Evolutionary conservation across 2,113 vertebrate species (phyloP).

Genomic region (Hyperopisus bebe): DNA sequence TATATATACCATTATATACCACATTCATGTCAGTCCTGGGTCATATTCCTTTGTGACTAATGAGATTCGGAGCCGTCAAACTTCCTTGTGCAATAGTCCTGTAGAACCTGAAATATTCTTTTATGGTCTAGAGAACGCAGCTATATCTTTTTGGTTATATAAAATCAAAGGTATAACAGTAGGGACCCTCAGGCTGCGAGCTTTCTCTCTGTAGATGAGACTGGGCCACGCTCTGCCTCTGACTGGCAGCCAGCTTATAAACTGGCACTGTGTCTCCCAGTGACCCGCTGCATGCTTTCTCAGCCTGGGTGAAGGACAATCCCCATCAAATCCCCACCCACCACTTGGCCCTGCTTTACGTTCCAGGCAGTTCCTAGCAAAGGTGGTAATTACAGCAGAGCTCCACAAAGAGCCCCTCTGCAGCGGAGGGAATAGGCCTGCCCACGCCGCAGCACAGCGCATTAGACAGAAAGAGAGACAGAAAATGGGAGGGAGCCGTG

Average conservation of each 20-base stretch:
- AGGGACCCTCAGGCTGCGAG: background rate
- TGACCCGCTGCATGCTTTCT: background rate
- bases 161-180: background rate
- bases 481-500: background rate
- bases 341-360: background rate
- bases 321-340: background rate
- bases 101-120: background rate
- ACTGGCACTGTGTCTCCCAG: background rate
- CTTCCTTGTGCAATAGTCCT: background rate
- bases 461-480: background rate
- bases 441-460: background rate
- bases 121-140: background rate
- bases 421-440: background rate
- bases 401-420: background rate
- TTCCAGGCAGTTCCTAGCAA: background rate
- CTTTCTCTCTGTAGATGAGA: background rate
- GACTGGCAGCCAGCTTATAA: background rate
- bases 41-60: background rate
- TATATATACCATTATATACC: background rate
- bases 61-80: background rate
- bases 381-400: background rate
- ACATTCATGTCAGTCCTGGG: background rate
- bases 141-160: background rate
- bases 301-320: background rate
- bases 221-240: background rate